Conservation (phyloP, 2,888 invertebrate species). For the Arenicola marina region DNA sequence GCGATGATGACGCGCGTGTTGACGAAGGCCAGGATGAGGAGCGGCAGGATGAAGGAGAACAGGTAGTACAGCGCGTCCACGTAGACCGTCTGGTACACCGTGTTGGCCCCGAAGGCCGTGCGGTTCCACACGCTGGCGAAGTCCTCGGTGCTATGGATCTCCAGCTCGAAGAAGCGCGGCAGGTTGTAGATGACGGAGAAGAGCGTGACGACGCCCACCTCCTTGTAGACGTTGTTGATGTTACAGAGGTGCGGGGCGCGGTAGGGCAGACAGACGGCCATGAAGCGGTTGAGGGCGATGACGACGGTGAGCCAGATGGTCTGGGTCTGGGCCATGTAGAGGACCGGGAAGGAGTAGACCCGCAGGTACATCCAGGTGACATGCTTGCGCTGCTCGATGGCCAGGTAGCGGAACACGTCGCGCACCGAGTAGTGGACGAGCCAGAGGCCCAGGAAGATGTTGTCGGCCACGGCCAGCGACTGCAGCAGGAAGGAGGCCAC, state of each 20-base stretch:
- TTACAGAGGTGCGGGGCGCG: conserved; percentile 30
- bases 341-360: conserved; percentile 31
- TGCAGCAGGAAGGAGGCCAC: conserved; percentile 34
- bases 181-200: conserved; percentile 32
- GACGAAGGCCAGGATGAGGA: conserved; percentile 30
- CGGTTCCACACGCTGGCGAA: conserved; percentile 15
- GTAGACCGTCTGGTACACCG: conserved; percentile 25
- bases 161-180: conserved; percentile 33
- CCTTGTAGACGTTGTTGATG: conserved; percentile 30
- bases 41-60: conserved; percentile 31
- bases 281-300: conserved; percentile 36
- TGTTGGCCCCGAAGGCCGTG: conserved; percentile 23
- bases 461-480: conserved; percentile 31
- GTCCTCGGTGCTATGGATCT: not conserved
- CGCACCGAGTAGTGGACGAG: conserved; percentile 29
- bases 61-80: conserved; percentile 32
- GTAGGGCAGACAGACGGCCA: conserved; percentile 37
- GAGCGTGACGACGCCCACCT: conserved; percentile 24
- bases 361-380: conserved; percentile 25
- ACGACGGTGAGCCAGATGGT: conserved; percentile 37
- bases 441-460: conserved; percentile 30
- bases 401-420: conserved; percentile 11
- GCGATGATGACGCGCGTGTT: conserved; percentile 33
- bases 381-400: not conserved
- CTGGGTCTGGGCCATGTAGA: conserved; percentile 35